Evolutionary conservation across 1,140 invertebrate genomes (phyloP).

Genomic region (Drosophila nigrodunni): DNA sequence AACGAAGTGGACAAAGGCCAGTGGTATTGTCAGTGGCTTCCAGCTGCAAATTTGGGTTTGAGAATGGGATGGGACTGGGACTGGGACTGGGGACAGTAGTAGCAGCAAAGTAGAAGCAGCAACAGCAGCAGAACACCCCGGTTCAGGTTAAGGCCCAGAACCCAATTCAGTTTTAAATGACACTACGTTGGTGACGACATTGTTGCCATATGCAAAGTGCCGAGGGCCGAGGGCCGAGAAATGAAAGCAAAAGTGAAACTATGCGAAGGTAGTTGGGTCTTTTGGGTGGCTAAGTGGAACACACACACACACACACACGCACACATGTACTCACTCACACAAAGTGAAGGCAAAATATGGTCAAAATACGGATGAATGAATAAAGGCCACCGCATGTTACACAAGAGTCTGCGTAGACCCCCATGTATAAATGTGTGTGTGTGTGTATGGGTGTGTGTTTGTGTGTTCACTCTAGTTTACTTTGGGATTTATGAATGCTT

Average conservation of each 20-base stretch:
- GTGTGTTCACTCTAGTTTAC: slow-evolving; percentile 74
- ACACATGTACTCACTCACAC: background rate
- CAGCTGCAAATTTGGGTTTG: slow-evolving; percentile 2
- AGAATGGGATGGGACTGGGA: no score
- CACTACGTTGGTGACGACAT: slow-evolving; percentile 26
- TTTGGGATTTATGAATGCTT: slow-evolving; percentile 84
- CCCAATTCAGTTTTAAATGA: slow-evolving; percentile 8
- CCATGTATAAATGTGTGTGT: slow-evolving; percentile 9
- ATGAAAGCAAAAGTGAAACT: slow-evolving; percentile 81
- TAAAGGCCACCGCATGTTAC: slow-evolving; percentile 80
- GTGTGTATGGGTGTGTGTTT: slow-evolving; percentile 32
- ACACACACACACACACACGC: slow-evolving; percentile 13
- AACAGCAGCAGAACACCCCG: background rate
- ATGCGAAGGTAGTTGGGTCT: slow-evolving; percentile 38
- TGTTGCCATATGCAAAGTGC: slow-evolving; percentile 58
- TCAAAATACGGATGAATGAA: slow-evolving; percentile 81
- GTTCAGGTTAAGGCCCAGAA: background rate
- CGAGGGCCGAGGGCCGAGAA: slow-evolving; percentile 12
- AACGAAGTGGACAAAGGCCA: slow-evolving; percentile 75
- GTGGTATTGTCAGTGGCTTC: slow-evolving; percentile 11
- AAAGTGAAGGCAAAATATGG: slow-evolving; percentile 47
- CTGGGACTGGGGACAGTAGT: no score
- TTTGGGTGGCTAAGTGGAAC: slow-evolving; percentile 35
- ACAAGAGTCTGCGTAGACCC: slow-evolving; percentile 62
- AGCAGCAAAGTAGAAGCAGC: no score